Conservation (phyloP, 2,797 vertebrate genomes). For the Mus minutoides region DNA sequence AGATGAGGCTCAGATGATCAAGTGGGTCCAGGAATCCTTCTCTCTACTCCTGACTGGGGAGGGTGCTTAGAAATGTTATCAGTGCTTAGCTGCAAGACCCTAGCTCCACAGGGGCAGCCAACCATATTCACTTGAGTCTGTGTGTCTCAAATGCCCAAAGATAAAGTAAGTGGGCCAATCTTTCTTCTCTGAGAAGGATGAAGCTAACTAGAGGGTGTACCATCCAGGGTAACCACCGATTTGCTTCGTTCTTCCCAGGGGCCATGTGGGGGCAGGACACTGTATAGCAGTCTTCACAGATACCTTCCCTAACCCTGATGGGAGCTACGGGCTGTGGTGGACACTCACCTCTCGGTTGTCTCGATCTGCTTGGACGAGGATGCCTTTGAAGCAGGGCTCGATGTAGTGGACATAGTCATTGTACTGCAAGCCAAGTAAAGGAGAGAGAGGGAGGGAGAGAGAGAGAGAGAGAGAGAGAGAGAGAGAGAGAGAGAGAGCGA, state of each 20-base stretch:
- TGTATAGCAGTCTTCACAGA: neutral
- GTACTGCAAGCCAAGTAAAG: constrained; percentile 88
- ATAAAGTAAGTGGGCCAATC: neutral
- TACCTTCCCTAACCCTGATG: fast-evolving
- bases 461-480: neutral
- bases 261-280: too few species aligned
- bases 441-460: neutral
- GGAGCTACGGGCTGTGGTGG: too few species aligned
- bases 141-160: neutral
- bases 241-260: neutral
- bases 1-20: neutral
- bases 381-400: constrained; percentile 97
- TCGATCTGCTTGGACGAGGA: constrained; percentile 96
- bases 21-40: neutral
- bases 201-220: neutral
- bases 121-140: neutral
- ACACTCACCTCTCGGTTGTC: constrained; percentile 96
- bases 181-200: neutral
- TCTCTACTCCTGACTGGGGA: neutral
- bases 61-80: neutral
- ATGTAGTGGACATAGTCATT: constrained; percentile 96
- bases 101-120: neutral
- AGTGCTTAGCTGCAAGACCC: too few species aligned
- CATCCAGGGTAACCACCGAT: neutral
- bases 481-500: neutral